Conservation (phyloP, 1,140 invertebrate species). For the Platyura marginata region DNA sequence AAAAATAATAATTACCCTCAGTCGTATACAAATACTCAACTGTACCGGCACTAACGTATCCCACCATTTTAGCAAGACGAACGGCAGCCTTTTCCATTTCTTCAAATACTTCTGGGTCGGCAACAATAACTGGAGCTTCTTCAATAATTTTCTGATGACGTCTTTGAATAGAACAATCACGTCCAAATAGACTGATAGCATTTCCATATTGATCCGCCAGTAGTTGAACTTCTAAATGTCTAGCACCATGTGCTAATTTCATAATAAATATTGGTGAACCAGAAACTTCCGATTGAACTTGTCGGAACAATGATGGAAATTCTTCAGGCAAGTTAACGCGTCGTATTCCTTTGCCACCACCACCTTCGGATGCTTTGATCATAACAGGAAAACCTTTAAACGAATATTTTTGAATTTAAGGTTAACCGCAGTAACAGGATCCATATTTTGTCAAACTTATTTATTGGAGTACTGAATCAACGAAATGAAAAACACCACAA, state of each 20-base stretch:
- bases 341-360: conserved; percentile 97
- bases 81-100: conserved; percentile 98
- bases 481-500: too few relatives aligned
- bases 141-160: conserved; percentile 99
- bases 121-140: conserved; percentile 92
- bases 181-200: conserved; percentile 93
- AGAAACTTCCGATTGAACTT: conserved; percentile 94
- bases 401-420: neutral
- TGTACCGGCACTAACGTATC: conserved; percentile 96
- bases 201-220: conserved; percentile 95
- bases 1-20: conserved; percentile 80
- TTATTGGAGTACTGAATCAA: too few relatives aligned
- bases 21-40: conserved; percentile 97
- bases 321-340: conserved; percentile 86
- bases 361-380: conserved; percentile 99
- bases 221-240: conserved; percentile 96
- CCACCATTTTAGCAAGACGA: conserved; percentile 94
- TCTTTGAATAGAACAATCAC: conserved; percentile 97
- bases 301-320: conserved; percentile 73
- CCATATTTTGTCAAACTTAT: too few relatives aligned
- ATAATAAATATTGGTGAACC: conserved; percentile 97
- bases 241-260: conserved; percentile 90
- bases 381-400: conserved; percentile 86
- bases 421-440: too few relatives aligned
- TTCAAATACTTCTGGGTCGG: conserved; percentile 76